Percentiles rank a stretch among this genome's conserved stretches.
phyloP scores from a whole-genome alignment of 2,113 vertebrate genomes.

The Pygoscelis antarcticus region DNA sequence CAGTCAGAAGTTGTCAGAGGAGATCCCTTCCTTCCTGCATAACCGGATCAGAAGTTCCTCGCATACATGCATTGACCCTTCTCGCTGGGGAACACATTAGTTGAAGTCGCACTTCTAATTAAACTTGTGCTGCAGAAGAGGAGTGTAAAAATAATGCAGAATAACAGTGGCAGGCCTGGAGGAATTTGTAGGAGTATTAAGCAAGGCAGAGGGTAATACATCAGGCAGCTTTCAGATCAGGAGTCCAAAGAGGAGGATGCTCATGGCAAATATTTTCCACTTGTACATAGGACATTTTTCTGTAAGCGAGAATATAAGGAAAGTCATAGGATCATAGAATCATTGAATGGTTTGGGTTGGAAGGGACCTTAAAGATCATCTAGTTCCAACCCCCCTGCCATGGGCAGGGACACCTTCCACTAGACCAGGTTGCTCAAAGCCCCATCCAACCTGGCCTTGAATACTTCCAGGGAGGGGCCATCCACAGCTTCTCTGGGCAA shows the following conservation, averaged over 20 bases:
- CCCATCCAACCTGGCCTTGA: no score
- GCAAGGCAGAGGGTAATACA: background rate
- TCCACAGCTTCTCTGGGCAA: no score
- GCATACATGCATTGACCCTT: background rate
- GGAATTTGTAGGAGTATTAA: slow-evolving; percentile 3
- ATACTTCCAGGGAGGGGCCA: no score
- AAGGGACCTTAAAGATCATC: no score
- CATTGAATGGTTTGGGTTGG: background rate
- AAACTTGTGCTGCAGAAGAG: slow-evolving; percentile 10
- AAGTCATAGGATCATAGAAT: background rate
- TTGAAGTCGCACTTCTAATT: background rate
- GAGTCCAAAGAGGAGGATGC: background rate
- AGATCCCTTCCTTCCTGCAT: slow-evolving; percentile 1
- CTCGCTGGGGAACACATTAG: background rate
- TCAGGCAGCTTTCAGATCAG: background rate
- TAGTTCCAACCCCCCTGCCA: no score
- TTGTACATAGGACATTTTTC: background rate
- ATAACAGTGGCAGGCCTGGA: background rate
- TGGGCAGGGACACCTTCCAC: no score
- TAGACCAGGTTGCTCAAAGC: no score
- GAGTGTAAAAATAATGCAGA: background rate
- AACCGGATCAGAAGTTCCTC: background rate
- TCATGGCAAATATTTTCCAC: background rate
- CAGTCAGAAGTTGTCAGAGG: slow-evolving; percentile 30
- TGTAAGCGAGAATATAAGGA: background rate